These are phyloP conservation scores for Alca torda DNA, from an alignment of 2,797 vertebrate genomes.

Conservation along the genomic window DNA sequence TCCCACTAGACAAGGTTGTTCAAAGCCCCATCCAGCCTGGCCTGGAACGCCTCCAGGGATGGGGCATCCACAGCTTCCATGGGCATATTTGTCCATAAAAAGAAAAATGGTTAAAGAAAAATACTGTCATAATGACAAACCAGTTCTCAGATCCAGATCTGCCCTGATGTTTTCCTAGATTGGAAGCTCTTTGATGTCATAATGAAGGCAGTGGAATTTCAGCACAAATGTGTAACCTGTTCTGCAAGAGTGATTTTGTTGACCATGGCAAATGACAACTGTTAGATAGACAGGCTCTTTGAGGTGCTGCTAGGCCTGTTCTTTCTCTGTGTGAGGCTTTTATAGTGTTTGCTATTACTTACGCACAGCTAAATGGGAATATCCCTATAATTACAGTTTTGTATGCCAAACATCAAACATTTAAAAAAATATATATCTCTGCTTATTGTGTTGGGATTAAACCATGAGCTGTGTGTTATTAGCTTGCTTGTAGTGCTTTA, in stretches of 20 bases:
- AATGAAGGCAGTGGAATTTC: conserved; percentile 20
- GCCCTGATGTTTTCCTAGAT: background rate
- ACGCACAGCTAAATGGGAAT: background rate
- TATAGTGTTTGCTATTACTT: background rate
- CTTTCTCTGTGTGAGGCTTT: background rate
- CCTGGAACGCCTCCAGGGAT: too few relatives aligned
- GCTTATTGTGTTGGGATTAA: conserved; percentile 37
- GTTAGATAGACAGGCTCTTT: background rate
- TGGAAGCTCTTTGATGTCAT: conserved; percentile 22
- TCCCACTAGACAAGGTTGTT: too few relatives aligned
- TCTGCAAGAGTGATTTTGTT: conserved; percentile 21
- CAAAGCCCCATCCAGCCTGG: too few relatives aligned
- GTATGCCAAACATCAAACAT: conserved; percentile 15
- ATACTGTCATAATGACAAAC: background rate
- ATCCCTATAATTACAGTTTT: conserved; percentile 40
- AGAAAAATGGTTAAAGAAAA: background rate
- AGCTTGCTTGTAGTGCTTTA: background rate
- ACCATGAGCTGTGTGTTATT: background rate
- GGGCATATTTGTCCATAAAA: background rate
- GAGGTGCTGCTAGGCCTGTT: conserved; percentile 1
- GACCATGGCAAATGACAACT: background rate
- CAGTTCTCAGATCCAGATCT: background rate
- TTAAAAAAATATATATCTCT: background rate
- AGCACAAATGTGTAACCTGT: conserved; percentile 26
- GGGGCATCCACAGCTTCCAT: too few relatives aligned